These are phyloP conservation scores for Poecilobothrus nobilitatus DNA, from an alignment of 2,888 invertebrate genomes.

Conservation along the genomic window DNA sequence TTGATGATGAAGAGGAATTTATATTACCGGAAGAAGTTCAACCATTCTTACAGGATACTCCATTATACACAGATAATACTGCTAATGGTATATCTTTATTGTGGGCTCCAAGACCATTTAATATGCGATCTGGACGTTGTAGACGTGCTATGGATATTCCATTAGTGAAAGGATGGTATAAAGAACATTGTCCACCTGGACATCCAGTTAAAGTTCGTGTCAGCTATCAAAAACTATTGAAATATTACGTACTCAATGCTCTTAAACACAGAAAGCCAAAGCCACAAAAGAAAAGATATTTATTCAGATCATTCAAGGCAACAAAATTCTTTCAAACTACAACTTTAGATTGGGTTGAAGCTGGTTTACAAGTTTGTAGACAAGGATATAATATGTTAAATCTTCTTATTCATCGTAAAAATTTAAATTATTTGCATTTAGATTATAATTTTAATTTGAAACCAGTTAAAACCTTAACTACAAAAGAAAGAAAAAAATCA, in stretches of 20 bases:
- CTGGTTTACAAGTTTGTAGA: conserved; percentile 93
- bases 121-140: conserved; percentile 87
- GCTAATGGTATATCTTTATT: conserved; percentile 95
- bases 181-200: conserved; percentile 88
- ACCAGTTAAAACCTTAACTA: conserved; percentile 97
- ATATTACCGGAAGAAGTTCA: conserved; percentile 81
- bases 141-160: conserved; percentile 95
- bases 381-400: conserved; percentile 99
- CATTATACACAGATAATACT: conserved; percentile 96
- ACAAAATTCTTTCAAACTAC: conserved; percentile 99
- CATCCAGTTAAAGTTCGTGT: conserved; percentile 99
- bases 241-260: conserved; percentile 96
- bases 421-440: conserved; percentile 97
- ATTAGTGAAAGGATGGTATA: conserved; percentile 94
- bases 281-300: conserved; percentile 95
- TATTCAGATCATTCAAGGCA: conserved; percentile 98
- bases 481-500: conserved; percentile 98
- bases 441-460: conserved; percentile 99
- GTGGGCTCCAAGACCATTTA: conserved; percentile 98
- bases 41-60: conserved; percentile 89
- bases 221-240: conserved; percentile 96
- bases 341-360: conserved; percentile 99
- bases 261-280: conserved; percentile 96
- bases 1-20: conserved; percentile 93
- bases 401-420: conserved; percentile 96